Evolutionary conservation across 2,888 invertebrate genomes (phyloP).

Genomic region (Alloplasta piceator): DNA sequence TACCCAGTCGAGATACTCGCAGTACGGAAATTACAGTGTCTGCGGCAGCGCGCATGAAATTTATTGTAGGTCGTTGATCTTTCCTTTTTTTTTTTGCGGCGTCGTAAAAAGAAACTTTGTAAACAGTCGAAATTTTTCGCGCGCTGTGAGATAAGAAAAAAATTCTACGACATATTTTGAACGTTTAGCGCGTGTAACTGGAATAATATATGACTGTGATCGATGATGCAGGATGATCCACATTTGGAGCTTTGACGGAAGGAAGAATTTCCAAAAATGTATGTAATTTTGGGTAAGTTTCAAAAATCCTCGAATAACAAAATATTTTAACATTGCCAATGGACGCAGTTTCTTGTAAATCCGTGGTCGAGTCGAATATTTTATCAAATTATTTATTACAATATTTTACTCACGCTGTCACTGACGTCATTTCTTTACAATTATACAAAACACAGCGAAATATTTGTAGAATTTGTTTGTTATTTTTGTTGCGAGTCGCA

Average conservation of each 20-base stretch:
- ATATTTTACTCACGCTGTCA: slow-evolving; percentile 56
- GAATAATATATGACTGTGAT: slow-evolving; percentile 1
- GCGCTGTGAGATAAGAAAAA: slow-evolving; percentile 9
- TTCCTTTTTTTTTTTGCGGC: neutral
- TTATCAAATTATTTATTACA: slow-evolving; percentile 53
- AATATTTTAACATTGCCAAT: neutral
- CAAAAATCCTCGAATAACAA: too few species aligned
- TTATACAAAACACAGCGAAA: slow-evolving; percentile 59
- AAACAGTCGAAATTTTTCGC: slow-evolving; percentile 3
- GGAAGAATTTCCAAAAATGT: slow-evolving; percentile 45
- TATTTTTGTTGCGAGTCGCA: neutral
- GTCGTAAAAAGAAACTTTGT: neutral
- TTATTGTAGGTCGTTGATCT: slow-evolving; percentile 48
- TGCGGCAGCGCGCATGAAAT: slow-evolving; percentile 19
- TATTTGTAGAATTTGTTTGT: slow-evolving; percentile 21
- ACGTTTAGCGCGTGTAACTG: too few species aligned
- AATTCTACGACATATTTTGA: neutral
- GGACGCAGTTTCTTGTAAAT: neutral
- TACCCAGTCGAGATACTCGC: slow-evolving; percentile 28
- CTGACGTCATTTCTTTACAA: slow-evolving; percentile 61
- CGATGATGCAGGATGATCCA: slow-evolving; percentile 31
- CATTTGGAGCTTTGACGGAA: slow-evolving; percentile 27
- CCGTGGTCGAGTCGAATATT: neutral
- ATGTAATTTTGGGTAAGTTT: slow-evolving; percentile 53
- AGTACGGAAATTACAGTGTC: slow-evolving; percentile 51